These are phyloP conservation scores for Scalopus aquaticus DNA, from an alignment of 2,113 vertebrate species.

Conservation along the genomic window DNA sequence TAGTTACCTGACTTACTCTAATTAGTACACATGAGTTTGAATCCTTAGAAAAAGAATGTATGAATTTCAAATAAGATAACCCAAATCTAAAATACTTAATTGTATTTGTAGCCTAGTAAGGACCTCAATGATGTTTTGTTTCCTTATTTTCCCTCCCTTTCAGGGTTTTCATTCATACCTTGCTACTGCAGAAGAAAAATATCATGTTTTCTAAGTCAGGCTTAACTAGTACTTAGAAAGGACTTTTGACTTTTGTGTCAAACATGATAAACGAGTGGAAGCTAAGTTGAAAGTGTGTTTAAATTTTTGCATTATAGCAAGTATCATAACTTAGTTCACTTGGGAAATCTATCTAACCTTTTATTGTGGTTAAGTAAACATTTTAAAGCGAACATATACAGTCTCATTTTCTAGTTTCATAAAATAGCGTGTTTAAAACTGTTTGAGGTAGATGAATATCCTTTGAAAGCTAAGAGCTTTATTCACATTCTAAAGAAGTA, in stretches of 20 bases:
- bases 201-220: constrained; percentile 66
- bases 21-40: not conserved
- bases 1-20: constrained; percentile 28
- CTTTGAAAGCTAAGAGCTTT: constrained; percentile 81
- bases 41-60: not conserved
- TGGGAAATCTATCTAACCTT: constrained; percentile 85
- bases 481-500: constrained; percentile 81
- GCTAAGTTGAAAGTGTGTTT: constrained; percentile 85
- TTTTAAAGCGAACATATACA: constrained; percentile 84
- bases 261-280: constrained; percentile 84
- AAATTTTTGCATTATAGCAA: constrained; percentile 86
- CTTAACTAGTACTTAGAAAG: constrained; percentile 78
- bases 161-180: constrained; percentile 70
- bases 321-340: constrained; percentile 82
- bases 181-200: constrained; percentile 52
- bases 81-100: not conserved
- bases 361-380: constrained; percentile 88
- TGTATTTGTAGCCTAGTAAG: constrained; percentile 20
- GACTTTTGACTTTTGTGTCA: constrained; percentile 84
- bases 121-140: not conserved
- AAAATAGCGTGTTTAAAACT: constrained; percentile 82
- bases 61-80: not conserved
- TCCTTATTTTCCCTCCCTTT: constrained; percentile 53
- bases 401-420: constrained; percentile 80
- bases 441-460: constrained; percentile 77